Conservation (phyloP, 2,888 invertebrate species). For the Cyrtodaria siliqua region DNA sequence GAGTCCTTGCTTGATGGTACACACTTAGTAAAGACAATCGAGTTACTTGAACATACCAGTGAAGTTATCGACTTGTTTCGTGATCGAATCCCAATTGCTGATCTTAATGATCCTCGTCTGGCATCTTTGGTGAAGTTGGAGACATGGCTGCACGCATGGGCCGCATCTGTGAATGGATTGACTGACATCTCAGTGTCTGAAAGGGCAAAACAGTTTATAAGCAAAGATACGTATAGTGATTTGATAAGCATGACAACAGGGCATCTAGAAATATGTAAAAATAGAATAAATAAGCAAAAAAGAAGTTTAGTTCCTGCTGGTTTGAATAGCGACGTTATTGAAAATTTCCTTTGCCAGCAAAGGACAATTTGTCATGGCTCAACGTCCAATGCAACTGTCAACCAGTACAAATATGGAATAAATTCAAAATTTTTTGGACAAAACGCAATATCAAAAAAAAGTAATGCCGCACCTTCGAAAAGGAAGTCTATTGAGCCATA, state of each 20-base stretch:
- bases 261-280: conserved; percentile 29
- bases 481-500: conserved; percentile 40
- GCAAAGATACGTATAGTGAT: conserved; percentile 42
- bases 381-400: conserved; percentile 31
- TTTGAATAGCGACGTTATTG: conserved; percentile 49
- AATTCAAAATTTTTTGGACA: conserved; percentile 51
- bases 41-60: conserved; percentile 33
- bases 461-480: conserved; percentile 40
- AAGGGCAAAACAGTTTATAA: conserved; percentile 37
- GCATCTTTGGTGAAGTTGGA: conserved; percentile 13
- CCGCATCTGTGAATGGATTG: neutral
- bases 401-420: conserved; percentile 51
- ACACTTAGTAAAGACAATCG: conserved; percentile 25
- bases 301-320: no score
- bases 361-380: conserved; percentile 47
- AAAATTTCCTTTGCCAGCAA: conserved; percentile 53
- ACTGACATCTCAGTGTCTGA: conserved; percentile 21
- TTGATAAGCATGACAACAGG: conserved; percentile 39
- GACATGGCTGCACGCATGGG: conserved; percentile 34
- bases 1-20: conserved; percentile 24
- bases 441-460: conserved; percentile 50
- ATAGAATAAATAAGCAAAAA: conserved; percentile 22
- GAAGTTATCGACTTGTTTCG: conserved; percentile 38
- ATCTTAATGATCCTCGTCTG: conserved; percentile 31
- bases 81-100: conserved; percentile 30